These are phyloP conservation scores for Thymelicus lineola DNA, from an alignment of 2,888 invertebrate species.

Conservation along the genomic window DNA sequence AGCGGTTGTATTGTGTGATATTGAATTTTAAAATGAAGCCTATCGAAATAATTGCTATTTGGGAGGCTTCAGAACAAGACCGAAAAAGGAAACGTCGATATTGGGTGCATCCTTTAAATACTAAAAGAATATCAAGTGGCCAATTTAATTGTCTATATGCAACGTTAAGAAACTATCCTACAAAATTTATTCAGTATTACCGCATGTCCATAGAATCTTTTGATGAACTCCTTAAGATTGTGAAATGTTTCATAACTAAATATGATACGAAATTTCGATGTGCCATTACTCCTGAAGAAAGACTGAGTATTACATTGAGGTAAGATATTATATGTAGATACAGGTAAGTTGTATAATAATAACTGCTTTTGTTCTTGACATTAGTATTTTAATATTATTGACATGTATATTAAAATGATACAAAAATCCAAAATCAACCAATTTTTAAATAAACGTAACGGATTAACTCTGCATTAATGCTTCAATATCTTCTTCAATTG, in stretches of 20 bases:
- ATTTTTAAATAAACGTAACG: conserved; percentile 6
- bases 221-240: conserved; percentile 13
- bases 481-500: conserved; percentile 7
- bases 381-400: too few relatives aligned
- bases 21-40: conserved; percentile 18
- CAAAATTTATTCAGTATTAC: conserved; percentile 17
- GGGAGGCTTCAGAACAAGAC: conserved; percentile 1
- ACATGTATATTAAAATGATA: too few relatives aligned
- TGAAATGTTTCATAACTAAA: conserved; percentile 20
- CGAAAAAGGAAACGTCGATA: neutral
- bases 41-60: conserved; percentile 1
- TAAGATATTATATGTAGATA: conserved; percentile 7
- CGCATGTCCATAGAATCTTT: conserved; percentile 10
- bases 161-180: neutral
- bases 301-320: conserved; percentile 12
- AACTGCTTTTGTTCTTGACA: conserved; percentile 5
- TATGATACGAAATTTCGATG: conserved; percentile 15
- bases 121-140: conserved; percentile 11
- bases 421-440: neutral
- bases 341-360: conserved; percentile 4
- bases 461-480: conserved; percentile 9
- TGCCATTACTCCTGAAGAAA: conserved; percentile 15
- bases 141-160: conserved; percentile 14
- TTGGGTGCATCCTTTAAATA: conserved; percentile 13
- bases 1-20: conserved; percentile 8